phyloP scores from a whole-genome alignment of 1,140 invertebrate species.

The Proctacanthus coquilletti region DNA sequence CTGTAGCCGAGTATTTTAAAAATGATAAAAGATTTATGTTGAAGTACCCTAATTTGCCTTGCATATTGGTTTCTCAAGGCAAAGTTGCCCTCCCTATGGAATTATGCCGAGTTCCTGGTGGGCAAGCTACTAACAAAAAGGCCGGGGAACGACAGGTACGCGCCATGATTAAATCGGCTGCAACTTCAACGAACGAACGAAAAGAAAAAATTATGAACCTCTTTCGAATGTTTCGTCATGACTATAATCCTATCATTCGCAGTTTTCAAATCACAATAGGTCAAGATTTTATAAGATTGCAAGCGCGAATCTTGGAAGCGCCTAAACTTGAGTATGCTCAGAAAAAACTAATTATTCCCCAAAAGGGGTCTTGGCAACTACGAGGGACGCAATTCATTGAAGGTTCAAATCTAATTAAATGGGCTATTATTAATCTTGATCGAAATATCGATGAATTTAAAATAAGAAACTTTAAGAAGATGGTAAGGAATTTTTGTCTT shows the following conservation, averaged over 20 bases:
- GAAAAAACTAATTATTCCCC: neutral
- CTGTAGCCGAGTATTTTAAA: no score
- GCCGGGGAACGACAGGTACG: conserved; percentile 38
- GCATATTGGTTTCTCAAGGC: conserved; percentile 37
- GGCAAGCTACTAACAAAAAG: conserved; percentile 40
- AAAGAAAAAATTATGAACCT: conserved; percentile 45
- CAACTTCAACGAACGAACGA: conserved; percentile 39
- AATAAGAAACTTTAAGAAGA: neutral
- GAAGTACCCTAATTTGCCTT: conserved; percentile 38
- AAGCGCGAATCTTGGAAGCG: conserved; percentile 37
- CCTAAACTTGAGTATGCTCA: conserved; percentile 35
- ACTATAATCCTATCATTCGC: conserved; percentile 31
- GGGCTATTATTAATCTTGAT: conserved; percentile 13
- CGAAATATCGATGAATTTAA: neutral
- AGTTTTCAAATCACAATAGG: conserved; percentile 43
- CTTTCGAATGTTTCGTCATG: conserved; percentile 33
- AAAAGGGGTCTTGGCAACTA: neutral
- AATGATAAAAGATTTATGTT: no score
- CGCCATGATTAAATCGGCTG: conserved; percentile 47
- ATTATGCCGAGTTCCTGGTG: conserved; percentile 40
- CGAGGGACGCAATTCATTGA: neutral
- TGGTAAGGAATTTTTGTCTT: neutral
- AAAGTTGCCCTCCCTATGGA: conserved; percentile 42
- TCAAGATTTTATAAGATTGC: conserved; percentile 36
- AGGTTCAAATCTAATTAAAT: conserved; percentile 8